Percentiles rank a stretch among this genome's conserved stretches.
Conservation (phyloP, 2,797 vertebrate species). For the Oreochromis grahami region DNA sequence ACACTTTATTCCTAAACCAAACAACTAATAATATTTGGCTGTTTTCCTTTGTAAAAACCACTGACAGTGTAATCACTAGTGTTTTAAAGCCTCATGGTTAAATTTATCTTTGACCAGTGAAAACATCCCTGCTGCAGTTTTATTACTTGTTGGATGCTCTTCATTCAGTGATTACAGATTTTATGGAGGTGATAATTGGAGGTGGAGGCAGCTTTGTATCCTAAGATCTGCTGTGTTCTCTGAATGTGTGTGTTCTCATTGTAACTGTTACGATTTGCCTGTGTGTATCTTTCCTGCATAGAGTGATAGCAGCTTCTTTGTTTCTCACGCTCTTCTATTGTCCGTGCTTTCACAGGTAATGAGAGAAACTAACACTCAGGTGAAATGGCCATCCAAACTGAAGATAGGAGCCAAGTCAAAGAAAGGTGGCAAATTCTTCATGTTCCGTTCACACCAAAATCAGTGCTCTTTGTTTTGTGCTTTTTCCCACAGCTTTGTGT, state of each 20-base stretch:
- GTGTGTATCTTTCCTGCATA: neutral
- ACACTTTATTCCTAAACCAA: neutral
- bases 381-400: constrained; percentile 85
- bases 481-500: neutral
- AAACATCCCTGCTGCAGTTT: neutral
- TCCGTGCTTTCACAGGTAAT: constrained; percentile 70
- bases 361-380: constrained; percentile 80
- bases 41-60: neutral
- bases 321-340: constrained; percentile 22
- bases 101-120: constrained; percentile 10
- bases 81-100: neutral
- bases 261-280: neutral
- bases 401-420: constrained; percentile 85
- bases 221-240: constrained; percentile 12
- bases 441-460: neutral
- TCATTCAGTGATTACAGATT: constrained; percentile 40
- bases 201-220: constrained; percentile 72
- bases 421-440: constrained; percentile 69
- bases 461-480: neutral
- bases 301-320: constrained; percentile 1
- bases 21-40: neutral
- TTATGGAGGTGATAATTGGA: constrained; percentile 52
- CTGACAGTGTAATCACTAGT: neutral
- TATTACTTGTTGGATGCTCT: constrained; percentile 16
- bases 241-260: constrained; percentile 13